Conservation (phyloP, 2,113 vertebrate species). For the Erythrocercus mccallii region DNA sequence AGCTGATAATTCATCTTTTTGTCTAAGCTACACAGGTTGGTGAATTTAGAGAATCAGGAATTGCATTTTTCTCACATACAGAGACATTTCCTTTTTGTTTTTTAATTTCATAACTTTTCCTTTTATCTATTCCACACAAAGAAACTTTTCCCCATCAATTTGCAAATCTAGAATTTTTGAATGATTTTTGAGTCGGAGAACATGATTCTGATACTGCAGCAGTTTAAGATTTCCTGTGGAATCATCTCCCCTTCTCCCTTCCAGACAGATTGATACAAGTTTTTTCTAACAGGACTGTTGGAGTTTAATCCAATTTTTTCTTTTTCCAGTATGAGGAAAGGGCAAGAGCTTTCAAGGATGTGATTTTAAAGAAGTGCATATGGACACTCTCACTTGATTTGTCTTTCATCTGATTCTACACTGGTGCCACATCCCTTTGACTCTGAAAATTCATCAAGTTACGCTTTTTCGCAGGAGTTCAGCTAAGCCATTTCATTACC, state of each 20-base stretch:
- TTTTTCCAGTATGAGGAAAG: background rate
- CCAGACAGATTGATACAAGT: rapidly evolving
- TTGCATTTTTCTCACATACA: background rate
- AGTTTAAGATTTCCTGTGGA: background rate
- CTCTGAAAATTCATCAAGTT: background rate
- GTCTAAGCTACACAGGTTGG: background rate
- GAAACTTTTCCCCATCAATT: background rate
- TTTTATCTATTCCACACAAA: background rate
- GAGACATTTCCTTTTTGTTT: background rate
- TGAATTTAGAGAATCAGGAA: background rate
- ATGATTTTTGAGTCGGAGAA: background rate
- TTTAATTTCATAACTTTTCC: background rate
- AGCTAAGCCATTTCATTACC: background rate
- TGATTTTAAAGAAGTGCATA: background rate
- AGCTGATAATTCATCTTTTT: slow-evolving; percentile 47
- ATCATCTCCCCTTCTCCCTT: background rate
- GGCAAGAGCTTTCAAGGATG: background rate
- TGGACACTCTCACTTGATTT: background rate
- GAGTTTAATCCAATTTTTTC: background rate
- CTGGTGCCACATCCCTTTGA: background rate
- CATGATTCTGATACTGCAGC: background rate
- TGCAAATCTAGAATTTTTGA: background rate
- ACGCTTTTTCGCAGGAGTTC: background rate
- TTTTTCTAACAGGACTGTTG: background rate
- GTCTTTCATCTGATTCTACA: background rate